Conservation (phyloP, 2,797 vertebrate genomes). For the Scolopax rusticola region DNA sequence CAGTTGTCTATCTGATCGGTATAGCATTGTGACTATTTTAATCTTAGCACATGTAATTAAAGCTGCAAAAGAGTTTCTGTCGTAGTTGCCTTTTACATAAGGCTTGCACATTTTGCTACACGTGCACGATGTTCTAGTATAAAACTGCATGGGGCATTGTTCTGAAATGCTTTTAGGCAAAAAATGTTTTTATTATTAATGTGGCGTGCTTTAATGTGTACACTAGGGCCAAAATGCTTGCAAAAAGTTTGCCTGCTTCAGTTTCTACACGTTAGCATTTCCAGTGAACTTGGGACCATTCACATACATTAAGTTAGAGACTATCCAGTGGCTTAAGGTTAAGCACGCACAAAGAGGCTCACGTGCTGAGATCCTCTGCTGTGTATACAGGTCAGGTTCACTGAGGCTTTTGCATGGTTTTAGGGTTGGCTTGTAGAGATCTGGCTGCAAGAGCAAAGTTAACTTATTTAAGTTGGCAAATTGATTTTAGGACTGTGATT, state of each 20-base stretch:
- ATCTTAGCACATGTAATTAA: background rate
- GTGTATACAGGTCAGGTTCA: background rate
- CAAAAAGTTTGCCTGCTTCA: rapidly evolving
- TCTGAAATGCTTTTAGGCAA: background rate
- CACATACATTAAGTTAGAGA: background rate
- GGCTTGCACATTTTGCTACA: rapidly evolving
- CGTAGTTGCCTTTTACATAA: background rate
- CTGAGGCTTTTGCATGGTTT: background rate
- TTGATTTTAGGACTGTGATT: background rate
- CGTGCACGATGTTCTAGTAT: background rate
- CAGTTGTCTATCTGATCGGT: background rate
- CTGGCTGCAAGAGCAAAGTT: background rate
- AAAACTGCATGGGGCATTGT: background rate
- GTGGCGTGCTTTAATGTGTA: background rate
- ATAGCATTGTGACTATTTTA: background rate
- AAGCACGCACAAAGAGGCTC: rapidly evolving
- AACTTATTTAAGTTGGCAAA: background rate
- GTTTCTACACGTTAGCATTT: background rate
- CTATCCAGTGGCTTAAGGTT: background rate
- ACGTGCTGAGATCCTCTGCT: rapidly evolving
- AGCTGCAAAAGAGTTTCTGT: background rate
- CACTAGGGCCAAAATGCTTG: background rate
- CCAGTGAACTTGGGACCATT: background rate
- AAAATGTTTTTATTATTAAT: background rate
- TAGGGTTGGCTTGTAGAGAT: background rate